phyloP scores from a whole-genome alignment of 64 coral and sea anemone species.

The Montipora efflorescens region DNA sequence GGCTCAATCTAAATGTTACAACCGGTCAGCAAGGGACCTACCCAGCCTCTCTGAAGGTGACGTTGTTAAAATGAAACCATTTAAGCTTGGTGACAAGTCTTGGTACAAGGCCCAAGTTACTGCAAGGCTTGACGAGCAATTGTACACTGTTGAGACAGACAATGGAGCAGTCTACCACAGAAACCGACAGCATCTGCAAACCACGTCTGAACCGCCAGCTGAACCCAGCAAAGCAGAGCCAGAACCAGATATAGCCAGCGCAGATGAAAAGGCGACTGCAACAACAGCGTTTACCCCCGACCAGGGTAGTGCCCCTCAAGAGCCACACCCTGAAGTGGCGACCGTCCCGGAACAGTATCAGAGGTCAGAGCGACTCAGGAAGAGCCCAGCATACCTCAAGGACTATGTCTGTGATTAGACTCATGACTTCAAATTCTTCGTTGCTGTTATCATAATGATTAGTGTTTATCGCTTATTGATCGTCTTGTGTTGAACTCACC shows the following conservation, averaged over 20 bases:
- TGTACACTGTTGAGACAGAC: slow-evolving; percentile 59
- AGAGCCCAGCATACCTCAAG: neutral
- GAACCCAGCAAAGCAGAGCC: neutral
- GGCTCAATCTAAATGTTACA: too few relatives aligned
- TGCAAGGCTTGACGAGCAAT: slow-evolving; percentile 12
- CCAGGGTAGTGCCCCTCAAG: neutral
- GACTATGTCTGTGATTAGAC: neutral
- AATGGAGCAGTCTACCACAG: neutral
- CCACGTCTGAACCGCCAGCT: slow-evolving; percentile 2
- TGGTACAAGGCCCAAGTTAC: too few relatives aligned
- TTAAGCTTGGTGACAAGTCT: too few relatives aligned
- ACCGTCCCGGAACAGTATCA: neutral
- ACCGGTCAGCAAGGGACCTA: too few relatives aligned
- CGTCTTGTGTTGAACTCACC: neutral
- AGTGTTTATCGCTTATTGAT: neutral
- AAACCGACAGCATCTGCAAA: neutral
- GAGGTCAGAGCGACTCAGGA: neutral
- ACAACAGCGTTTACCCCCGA: neutral
- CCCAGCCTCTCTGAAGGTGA: too few relatives aligned
- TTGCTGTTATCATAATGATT: neutral
- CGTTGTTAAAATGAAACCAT: too few relatives aligned
- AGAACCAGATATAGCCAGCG: neutral
- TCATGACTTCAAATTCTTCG: neutral
- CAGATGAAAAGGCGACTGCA: neutral
- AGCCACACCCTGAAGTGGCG: neutral